Evolutionary conservation across 2,888 invertebrate species (phyloP).

Genomic region (Scaptomyza parva): DNA sequence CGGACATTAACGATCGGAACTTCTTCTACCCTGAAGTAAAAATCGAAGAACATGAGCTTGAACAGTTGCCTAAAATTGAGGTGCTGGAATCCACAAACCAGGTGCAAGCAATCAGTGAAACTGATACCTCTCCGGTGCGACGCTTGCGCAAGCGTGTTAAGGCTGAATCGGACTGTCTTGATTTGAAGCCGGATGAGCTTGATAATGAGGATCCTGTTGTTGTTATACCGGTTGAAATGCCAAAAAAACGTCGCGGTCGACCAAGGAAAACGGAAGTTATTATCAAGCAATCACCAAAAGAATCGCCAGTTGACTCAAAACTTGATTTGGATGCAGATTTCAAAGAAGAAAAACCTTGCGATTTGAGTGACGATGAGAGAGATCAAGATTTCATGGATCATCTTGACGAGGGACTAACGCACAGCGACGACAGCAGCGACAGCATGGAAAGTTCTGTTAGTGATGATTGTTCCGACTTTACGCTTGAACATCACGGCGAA

Average conservation of each 20-base stretch:
- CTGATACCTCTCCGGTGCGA: constrained; percentile 32
- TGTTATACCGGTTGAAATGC: not conserved
- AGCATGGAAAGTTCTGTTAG: constrained; percentile 40
- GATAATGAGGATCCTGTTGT: constrained; percentile 1
- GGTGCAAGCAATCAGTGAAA: constrained; percentile 13
- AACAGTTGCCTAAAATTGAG: constrained; percentile 80
- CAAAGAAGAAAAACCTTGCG: constrained; percentile 33
- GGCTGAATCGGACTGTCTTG: constrained; percentile 42
- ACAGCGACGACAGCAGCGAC: constrained; percentile 61
- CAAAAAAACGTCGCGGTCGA: constrained; percentile 74
- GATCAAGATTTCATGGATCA: constrained; percentile 41
- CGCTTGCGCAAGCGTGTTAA: constrained; percentile 61
- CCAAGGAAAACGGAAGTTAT: constrained; percentile 72
- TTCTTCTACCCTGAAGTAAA: constrained; percentile 78
- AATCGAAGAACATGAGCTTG: constrained; percentile 80
- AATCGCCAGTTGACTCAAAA: constrained; percentile 12
- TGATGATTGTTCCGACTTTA: constrained; percentile 66
- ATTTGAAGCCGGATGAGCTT: not conserved
- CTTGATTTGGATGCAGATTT: constrained; percentile 28
- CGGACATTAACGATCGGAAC: constrained; percentile 41
- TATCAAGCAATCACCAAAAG: constrained; percentile 18
- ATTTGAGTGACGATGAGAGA: constrained; percentile 43
- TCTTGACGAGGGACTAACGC: constrained; percentile 42
- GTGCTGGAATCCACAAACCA: constrained; percentile 68
- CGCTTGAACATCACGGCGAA: constrained; percentile 43